Evolutionary conservation across 2,888 invertebrate species (phyloP).

Genomic region (Caenorhabditis sp.): DNA sequence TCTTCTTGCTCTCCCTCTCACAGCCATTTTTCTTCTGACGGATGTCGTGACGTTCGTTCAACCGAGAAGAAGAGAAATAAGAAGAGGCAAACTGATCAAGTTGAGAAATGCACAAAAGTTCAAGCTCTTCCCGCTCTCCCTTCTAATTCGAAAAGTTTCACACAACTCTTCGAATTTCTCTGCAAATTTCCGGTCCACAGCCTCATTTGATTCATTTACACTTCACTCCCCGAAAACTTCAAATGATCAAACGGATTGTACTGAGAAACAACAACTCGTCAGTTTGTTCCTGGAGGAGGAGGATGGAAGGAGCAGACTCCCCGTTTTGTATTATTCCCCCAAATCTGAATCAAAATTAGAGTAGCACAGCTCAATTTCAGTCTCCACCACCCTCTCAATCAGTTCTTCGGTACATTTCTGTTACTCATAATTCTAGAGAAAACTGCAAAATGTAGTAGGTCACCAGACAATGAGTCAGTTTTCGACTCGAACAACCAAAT

Average conservation of each 20-base stretch:
- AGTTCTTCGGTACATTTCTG: background rate
- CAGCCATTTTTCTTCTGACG: slow-evolving; percentile 40
- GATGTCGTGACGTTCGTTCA: slow-evolving; percentile 51
- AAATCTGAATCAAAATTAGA: slow-evolving; percentile 14
- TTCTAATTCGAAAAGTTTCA: slow-evolving; percentile 16
- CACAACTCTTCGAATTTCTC: slow-evolving; percentile 37
- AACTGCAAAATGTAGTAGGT: background rate
- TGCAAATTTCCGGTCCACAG: slow-evolving; percentile 46
- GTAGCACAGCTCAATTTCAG: slow-evolving; percentile 26
- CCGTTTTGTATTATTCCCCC: slow-evolving; percentile 2
- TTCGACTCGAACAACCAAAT: background rate
- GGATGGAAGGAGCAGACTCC: slow-evolving; percentile 11
- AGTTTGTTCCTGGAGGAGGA: slow-evolving; percentile 26
- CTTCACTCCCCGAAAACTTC: slow-evolving; percentile 14
- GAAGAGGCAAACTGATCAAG: slow-evolving; percentile 37
- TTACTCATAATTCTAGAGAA: slow-evolving; percentile 25
- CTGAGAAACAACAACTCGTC: slow-evolving; percentile 21
- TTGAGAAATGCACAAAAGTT: slow-evolving; percentile 29
- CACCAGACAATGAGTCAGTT: slow-evolving; percentile 1
- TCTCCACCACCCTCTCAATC: background rate
- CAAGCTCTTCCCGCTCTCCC: background rate
- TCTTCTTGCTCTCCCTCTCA: background rate
- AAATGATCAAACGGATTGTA: slow-evolving; percentile 1
- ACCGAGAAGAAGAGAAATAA: slow-evolving; percentile 2
- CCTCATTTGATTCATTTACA: slow-evolving; percentile 9